Percentiles rank a stretch among this genome's conserved stretches.
Evolutionary conservation across 2,888 invertebrate species (phyloP).

Genomic region (Bombyx huttoni): DNA sequence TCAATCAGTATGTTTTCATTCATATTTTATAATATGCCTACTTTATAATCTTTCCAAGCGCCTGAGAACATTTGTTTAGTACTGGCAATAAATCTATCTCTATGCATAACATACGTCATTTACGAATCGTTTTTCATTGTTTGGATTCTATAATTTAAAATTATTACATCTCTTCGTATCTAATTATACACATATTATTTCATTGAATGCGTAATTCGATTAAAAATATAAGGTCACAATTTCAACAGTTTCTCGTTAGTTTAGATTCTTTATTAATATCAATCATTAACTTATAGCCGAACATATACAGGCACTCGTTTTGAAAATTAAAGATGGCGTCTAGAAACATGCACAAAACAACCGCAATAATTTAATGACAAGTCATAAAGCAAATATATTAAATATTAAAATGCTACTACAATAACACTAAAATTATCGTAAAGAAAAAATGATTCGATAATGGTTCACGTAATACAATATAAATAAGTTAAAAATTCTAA

Average conservation of each 20-base stretch:
- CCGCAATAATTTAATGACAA: slow-evolving; percentile 60
- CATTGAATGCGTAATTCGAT: slow-evolving; percentile 20
- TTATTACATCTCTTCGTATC: slow-evolving; percentile 51
- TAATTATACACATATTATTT: slow-evolving; percentile 37
- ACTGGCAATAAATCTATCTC: slow-evolving; percentile 52
- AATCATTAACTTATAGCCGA: slow-evolving; percentile 29
- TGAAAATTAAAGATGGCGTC: slow-evolving; percentile 56
- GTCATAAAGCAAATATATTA: slow-evolving; percentile 68
- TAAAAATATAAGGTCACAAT: slow-evolving; percentile 46
- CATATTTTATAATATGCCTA: slow-evolving; percentile 70
- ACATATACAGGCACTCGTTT: slow-evolving; percentile 57
- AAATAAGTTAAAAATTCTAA: slow-evolving; percentile 73
- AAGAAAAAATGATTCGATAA: slow-evolving; percentile 64
- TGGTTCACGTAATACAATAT: slow-evolving; percentile 68
- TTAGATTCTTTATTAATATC: slow-evolving; percentile 40
- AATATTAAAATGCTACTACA: slow-evolving; percentile 58
- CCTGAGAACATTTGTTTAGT: slow-evolving; percentile 46
- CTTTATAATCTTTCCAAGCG: slow-evolving; percentile 71
- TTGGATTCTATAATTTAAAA: slow-evolving; percentile 35
- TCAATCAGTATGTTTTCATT: slow-evolving; percentile 68
- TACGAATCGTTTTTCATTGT: slow-evolving; percentile 42
- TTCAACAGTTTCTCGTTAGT: slow-evolving; percentile 16
- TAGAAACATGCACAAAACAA: slow-evolving; percentile 53
- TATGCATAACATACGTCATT: slow-evolving; percentile 47
- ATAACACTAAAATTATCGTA: slow-evolving; percentile 68